Evolutionary conservation across 2,888 invertebrate genomes (phyloP), one percentile per base, ranked within the genome.

Genomic region (Parelbella ahira): DNA sequence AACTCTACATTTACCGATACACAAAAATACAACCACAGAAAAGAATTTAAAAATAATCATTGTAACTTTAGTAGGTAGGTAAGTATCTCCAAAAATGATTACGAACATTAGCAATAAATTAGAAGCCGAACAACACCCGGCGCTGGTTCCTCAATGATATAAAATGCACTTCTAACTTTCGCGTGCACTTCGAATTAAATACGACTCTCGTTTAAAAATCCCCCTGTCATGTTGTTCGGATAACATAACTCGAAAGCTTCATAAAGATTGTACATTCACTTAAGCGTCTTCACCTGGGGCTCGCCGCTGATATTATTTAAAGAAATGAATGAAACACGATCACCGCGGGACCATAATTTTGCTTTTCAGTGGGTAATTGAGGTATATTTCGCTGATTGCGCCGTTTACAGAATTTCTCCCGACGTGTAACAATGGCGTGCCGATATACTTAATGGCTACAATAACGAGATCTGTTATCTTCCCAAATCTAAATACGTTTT

Each of bases 171-270:
- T 32, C 19, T 30, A 41, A 25, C 25, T 20, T 7, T 12, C 3
- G 21, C 13, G 13, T 8, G 8, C 9, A 18, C n/a, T n/a, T 20
- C 21, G 25, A 28, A 12, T 37, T 28, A 37, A 37, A 32, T 28
- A 34, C n/a, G n/a, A n/a, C n/a, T n/a, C n/a, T n/a, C n/a, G 45
- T 47, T 44, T 43, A 45, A 32, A 37, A 44, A n/a, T n/a, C 13
- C 27, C 42, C 30, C 30, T 30, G 46, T 57, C 59, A 53, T 54
- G 48, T 60, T 59, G 47, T 45, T 51, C 60, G 58, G 65, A 63
- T 60, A 63, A 64, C 56, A 61, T 67, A 60, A 72, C 68, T 63
- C 58, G 53, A 56, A 63, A 54, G 34, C 34, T 41, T 28, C 41
- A 41, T 41, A 41, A 41, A 41, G 27, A 33, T 21, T 28, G 27